Percentiles rank a stretch among this genome's conserved stretches.
Conservation (phyloP, 37 sponge, comb jelly and placozoan species). For the Lycopodina hypogea region DNA sequence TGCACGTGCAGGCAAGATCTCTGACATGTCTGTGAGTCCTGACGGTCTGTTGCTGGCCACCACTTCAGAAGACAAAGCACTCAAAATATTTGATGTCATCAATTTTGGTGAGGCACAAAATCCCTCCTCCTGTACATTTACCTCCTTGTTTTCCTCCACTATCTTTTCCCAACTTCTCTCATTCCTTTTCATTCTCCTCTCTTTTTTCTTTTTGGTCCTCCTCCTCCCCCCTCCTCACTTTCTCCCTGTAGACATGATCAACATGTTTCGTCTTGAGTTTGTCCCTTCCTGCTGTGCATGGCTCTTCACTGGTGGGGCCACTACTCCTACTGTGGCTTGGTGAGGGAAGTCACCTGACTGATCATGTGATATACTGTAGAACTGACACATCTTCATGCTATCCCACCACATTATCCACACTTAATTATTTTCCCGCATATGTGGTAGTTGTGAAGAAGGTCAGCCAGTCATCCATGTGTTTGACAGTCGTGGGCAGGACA, state of each 20-base stretch:
- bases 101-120: conserved; percentile 82
- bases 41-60: conserved; percentile 85
- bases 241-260: conserved; percentile 87
- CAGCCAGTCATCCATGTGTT: conserved; percentile 65
- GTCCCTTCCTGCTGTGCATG: conserved; percentile 79
- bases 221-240: too few relatives aligned
- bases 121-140: not conserved
- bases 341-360: conserved; percentile 9
- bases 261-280: conserved; percentile 84
- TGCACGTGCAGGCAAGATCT: conserved; percentile 56
- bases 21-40: conserved; percentile 61
- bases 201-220: too few relatives aligned
- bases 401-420: not conserved
- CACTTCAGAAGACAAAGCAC: conserved; percentile 77
- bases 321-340: conserved; percentile 75
- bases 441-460: conserved; percentile 52
- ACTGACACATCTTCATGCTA: not conserved
- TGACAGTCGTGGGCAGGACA: conserved; percentile 62
- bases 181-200: too few relatives aligned
- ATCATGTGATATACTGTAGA: not conserved
- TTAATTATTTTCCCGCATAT: not conserved
- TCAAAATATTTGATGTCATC: conserved; percentile 95
- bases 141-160: not conserved
- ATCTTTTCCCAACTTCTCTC: not conserved
- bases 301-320: conserved; percentile 68